Percentiles rank a stretch among this genome's conserved stretches.
Evolutionary conservation across 2,888 invertebrate genomes (phyloP).

Genomic region (Agrochola macilenta): DNA sequence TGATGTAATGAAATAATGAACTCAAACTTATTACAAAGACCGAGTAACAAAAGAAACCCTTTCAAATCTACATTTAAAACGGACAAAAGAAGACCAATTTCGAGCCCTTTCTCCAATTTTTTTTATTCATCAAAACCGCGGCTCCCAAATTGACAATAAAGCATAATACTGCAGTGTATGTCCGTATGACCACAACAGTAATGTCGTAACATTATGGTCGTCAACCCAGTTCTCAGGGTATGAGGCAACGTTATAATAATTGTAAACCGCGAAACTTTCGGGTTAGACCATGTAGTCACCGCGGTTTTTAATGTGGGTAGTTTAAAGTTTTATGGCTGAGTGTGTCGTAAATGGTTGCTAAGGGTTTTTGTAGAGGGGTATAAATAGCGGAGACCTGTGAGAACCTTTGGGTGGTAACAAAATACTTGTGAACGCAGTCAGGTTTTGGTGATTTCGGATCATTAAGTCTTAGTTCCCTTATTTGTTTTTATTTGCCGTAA

Average conservation of each 20-base stretch:
- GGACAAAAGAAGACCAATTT: constrained; percentile 33
- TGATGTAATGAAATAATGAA: constrained; percentile 4
- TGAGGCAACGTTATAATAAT: constrained; percentile 61
- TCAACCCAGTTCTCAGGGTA: constrained; percentile 61
- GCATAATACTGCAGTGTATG: constrained; percentile 14
- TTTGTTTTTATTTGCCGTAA: no score
- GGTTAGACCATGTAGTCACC: constrained; percentile 12
- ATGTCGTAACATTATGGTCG: constrained; percentile 37
- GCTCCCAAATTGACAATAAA: constrained; percentile 22
- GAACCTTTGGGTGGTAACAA: not conserved
- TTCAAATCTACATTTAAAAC: constrained; percentile 20
- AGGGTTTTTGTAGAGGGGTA: not conserved
- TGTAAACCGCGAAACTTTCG: constrained; percentile 48
- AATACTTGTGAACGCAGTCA: not conserved
- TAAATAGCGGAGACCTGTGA: not conserved
- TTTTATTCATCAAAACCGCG: constrained; percentile 5
- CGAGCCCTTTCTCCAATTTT: constrained; percentile 39
- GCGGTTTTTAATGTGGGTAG: constrained; percentile 39
- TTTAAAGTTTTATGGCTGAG: constrained; percentile 16
- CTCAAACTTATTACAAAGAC: constrained; percentile 22
- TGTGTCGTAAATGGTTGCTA: constrained; percentile 1
- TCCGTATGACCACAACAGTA: constrained; percentile 47
- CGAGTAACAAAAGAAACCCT: constrained; percentile 9
- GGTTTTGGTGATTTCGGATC: no score
- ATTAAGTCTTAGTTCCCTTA: no score